These are phyloP conservation scores for Syrista parreyssii DNA, from an alignment of 2,888 invertebrate genomes.

Conservation along the genomic window DNA sequence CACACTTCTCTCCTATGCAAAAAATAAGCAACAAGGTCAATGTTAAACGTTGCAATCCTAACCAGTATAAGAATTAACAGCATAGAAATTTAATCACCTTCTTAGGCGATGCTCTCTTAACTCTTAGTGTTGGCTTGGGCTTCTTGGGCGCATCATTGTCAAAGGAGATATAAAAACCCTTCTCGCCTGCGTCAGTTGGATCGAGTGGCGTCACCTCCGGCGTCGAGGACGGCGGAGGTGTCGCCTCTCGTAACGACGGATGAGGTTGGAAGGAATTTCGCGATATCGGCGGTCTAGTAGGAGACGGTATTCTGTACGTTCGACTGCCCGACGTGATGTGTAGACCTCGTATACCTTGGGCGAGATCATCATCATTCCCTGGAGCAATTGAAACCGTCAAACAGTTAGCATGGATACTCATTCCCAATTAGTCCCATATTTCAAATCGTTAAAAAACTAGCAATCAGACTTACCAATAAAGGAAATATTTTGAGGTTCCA, in stretches of 20 bases:
- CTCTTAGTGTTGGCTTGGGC: slow-evolving; percentile 87
- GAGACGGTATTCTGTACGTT: slow-evolving; percentile 91
- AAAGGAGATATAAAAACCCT: slow-evolving; percentile 94
- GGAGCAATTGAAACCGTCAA: slow-evolving; percentile 51
- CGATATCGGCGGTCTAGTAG: slow-evolving; percentile 79
- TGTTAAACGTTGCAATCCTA: neutral
- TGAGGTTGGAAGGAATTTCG: slow-evolving; percentile 78
- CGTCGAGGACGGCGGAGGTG: slow-evolving; percentile 66
- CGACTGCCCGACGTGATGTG: slow-evolving; percentile 89
- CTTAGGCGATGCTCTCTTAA: slow-evolving; percentile 80
- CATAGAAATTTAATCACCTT: slow-evolving; percentile 69
- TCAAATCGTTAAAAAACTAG: slow-evolving; percentile 7
- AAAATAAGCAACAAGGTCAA: neutral
- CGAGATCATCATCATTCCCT: slow-evolving; percentile 62
- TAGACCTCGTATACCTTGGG: slow-evolving; percentile 78
- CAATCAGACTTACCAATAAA: slow-evolving; percentile 81
- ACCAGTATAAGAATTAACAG: neutral
- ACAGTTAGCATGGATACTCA: neutral
- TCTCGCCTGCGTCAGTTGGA: slow-evolving; percentile 70
- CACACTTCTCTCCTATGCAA: slow-evolving; percentile 50
- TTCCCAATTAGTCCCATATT: neutral
- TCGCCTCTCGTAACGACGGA: slow-evolving; percentile 53
- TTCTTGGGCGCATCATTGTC: slow-evolving; percentile 89
- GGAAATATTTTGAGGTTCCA: slow-evolving; percentile 94
- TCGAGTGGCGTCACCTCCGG: slow-evolving; percentile 66